A percentile compares a stretch with the other conserved stretches of the same genome.
Evolutionary conservation across 1,140 invertebrate genomes (phyloP).

Genomic region (Zaprionus ghesquierei): DNA sequence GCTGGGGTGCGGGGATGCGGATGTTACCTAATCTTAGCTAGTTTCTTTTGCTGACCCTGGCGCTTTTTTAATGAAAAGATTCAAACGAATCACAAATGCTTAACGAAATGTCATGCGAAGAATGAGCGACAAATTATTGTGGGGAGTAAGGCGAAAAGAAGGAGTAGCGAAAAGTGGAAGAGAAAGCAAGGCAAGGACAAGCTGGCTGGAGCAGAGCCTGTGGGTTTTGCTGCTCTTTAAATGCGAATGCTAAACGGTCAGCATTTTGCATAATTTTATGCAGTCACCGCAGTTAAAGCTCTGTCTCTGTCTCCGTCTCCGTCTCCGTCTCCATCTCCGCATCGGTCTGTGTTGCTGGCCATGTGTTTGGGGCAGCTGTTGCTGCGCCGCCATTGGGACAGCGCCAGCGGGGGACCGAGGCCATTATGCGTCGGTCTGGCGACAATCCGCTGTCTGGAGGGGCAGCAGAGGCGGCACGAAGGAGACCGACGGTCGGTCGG

Average conservation of each 20-base stretch:
- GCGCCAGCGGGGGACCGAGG: conserved; percentile 14
- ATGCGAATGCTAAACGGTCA: not conserved
- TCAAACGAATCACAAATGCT: not conserved
- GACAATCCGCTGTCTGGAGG: not conserved
- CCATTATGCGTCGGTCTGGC: conserved; percentile 38
- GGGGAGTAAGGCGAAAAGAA: not conserved
- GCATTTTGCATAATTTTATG: conserved; percentile 9
- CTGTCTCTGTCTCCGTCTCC: not conserved
- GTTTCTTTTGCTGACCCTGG: not conserved
- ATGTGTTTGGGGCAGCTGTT: conserved; percentile 28
- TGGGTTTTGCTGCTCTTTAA: not conserved
- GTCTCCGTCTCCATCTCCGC: not conserved
- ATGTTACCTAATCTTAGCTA: conserved; percentile 1
- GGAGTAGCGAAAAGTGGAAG: not conserved
- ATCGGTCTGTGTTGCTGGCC: not conserved
- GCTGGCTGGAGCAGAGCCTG: not conserved
- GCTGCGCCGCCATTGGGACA: conserved; percentile 13
- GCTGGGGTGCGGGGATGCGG: too few species aligned
- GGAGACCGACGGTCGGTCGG: too few species aligned
- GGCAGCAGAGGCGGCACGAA: not conserved
- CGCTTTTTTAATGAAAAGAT: conserved; percentile 13
- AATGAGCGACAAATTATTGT: not conserved
- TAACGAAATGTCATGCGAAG: conserved; percentile 23
- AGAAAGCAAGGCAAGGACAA: not conserved
- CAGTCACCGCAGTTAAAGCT: not conserved